Evolutionary conservation across 2,113 vertebrate species (phyloP).

Genomic region (Gallinago paraguaiae): DNA sequence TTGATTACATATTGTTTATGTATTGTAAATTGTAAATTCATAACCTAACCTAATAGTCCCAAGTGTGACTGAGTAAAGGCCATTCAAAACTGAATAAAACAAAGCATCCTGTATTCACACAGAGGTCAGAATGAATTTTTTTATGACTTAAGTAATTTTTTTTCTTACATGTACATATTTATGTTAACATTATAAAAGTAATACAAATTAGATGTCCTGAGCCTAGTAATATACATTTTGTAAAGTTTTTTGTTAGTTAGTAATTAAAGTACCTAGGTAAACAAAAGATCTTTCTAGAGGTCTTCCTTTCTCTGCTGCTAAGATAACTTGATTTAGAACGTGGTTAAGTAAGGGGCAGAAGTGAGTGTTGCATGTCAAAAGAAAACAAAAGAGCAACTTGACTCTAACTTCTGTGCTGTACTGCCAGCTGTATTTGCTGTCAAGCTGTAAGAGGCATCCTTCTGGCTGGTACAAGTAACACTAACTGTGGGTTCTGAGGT

Average conservation of each 20-base stretch:
- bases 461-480: background rate
- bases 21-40: background rate
- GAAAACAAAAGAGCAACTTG: background rate
- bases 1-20: background rate
- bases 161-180: background rate
- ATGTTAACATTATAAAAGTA: background rate
- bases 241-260: background rate
- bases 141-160: background rate
- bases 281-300: background rate
- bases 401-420: background rate
- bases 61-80: background rate
- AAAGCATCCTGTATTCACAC: background rate
- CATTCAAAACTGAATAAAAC: background rate
- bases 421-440: background rate
- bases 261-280: background rate
- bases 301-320: background rate
- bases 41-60: background rate
- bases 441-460: background rate
- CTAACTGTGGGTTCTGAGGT: background rate
- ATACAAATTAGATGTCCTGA: background rate
- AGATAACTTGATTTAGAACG: background rate
- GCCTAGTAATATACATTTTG: background rate
- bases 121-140: background rate
- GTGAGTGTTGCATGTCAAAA: background rate
- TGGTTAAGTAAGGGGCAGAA: background rate